phyloP scores from a whole-genome alignment of 2,797 vertebrate genomes.

The Buphagus erythrorhynchus region DNA sequence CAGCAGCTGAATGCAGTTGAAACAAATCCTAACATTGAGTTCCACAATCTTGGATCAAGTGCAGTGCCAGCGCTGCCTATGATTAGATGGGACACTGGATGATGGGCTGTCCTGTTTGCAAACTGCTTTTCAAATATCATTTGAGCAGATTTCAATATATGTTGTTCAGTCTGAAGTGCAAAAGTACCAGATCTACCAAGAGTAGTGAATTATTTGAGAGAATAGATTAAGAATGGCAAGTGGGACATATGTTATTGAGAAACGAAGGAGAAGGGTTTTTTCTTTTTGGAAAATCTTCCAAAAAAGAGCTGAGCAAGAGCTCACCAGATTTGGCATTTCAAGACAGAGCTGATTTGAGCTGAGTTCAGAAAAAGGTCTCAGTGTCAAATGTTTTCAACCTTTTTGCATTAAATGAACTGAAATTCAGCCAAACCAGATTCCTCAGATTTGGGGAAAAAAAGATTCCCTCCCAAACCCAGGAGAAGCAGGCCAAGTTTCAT shows the following conservation, averaged over 20 bases:
- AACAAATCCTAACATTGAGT: not conserved
- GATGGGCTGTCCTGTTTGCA: not conserved
- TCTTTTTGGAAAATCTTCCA: not conserved
- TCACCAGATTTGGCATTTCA: not conserved
- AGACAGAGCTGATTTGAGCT: slow-evolving; percentile 27
- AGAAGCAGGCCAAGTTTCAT: slow-evolving; percentile 38
- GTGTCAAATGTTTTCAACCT: slow-evolving; percentile 31
- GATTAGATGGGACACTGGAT: not conserved
- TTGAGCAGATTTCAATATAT: not conserved
- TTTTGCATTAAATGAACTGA: slow-evolving; percentile 30
- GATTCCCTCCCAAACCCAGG: not conserved
- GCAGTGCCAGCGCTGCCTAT: not conserved
- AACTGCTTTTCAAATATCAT: not conserved
- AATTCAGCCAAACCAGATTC: slow-evolving; percentile 57
- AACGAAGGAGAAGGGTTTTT: not conserved
- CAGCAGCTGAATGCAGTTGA: not conserved
- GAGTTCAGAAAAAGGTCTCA: slow-evolving; percentile 53
- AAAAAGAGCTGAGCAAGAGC: not conserved
- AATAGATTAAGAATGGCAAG: not conserved
- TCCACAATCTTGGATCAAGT: not conserved
- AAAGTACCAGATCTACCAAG: not conserved
- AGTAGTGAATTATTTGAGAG: not conserved
- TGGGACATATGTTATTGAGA: not conserved
- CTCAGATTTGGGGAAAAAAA: not conserved
- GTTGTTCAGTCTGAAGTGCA: not conserved